Evolutionary conservation across 2,888 invertebrate genomes (phyloP), one percentile per base, ranked within the genome.

Genomic region (Xanthia togata): DNA sequence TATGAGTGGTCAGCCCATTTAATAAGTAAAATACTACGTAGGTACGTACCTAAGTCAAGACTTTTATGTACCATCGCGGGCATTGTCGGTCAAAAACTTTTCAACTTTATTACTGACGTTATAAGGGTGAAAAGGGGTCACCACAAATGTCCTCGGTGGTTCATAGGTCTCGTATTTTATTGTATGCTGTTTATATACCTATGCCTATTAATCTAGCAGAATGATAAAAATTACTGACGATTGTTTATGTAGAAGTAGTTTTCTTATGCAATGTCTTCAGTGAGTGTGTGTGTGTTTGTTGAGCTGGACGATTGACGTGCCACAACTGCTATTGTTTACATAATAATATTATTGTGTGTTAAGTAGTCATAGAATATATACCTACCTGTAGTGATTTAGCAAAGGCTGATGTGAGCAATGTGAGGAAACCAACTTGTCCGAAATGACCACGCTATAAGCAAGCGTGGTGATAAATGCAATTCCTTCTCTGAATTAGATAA

Each of bases 321-420:
- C 73, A 63, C 60, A 47, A 23, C 26, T 70, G 50, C 60, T 60
- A 50, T 57, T 79, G 73, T 76, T 76, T 84, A 72, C 62, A 78
- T 78, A 78, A 81, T 64, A 67, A 38, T 65, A 31, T 55, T 65
- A 76, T 65, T 76, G 50, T 41, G 17, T 55, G n/a, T 26, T 47
- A 38, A 14, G 12, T 6, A 50, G 4, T n/a, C 26, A 31, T 31
- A 26, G 20, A 23, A 3, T 59, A 67, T 23, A 20, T 55, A 55
- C 26, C 4, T 38, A 35, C 31, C 20, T 50, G 26, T 53, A 50
- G 26, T 74, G 8, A 35, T 70, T 75, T 44, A 35, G 20, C 60
- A 78, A 67, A 14, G 17, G 17, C 50, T 20, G 23, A 57, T 41
- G n/a, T 20, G 17, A 20, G 4, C n/a, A 63, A 17, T 6, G 5